A percentile compares a stretch with the other conserved stretches of the same genome.
Conservation (phyloP, 2,797 vertebrate species). For the Peromyscus melanophrys region DNA sequence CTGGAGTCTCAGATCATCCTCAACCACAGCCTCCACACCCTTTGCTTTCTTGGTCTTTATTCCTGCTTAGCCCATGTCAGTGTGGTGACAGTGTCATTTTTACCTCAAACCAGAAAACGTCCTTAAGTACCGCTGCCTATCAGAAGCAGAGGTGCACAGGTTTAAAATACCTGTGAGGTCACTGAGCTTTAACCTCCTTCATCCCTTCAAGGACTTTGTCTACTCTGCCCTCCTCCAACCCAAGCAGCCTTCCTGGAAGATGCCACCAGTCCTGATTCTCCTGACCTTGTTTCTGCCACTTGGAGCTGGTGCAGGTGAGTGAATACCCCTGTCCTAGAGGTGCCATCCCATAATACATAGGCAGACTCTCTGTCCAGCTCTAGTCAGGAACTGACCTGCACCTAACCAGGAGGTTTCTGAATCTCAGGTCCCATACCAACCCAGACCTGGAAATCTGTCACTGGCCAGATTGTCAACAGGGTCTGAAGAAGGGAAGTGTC, state of each 20-base stretch:
- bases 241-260: not conserved
- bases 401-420: not conserved
- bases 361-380: not conserved
- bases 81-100: not conserved
- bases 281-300: not conserved
- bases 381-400: not conserved
- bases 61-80: not conserved
- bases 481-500: rapidly evolving
- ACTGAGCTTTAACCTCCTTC: not conserved
- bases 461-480: not conserved
- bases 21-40: not conserved
- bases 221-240: not conserved
- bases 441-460: not conserved
- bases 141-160: not conserved
- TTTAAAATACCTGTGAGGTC: not conserved
- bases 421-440: not conserved
- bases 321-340: not conserved
- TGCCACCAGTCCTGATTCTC: constrained; percentile 44
- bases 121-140: not conserved
- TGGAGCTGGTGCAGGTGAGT: constrained; percentile 34
- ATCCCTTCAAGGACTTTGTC: not conserved
- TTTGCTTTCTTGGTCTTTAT: not conserved
- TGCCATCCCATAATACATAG: not conserved
- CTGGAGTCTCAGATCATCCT: not conserved
- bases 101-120: not conserved